phyloP scores from a whole-genome alignment of 2,113 vertebrate species.

The Salvelinus alpinus region DNA sequence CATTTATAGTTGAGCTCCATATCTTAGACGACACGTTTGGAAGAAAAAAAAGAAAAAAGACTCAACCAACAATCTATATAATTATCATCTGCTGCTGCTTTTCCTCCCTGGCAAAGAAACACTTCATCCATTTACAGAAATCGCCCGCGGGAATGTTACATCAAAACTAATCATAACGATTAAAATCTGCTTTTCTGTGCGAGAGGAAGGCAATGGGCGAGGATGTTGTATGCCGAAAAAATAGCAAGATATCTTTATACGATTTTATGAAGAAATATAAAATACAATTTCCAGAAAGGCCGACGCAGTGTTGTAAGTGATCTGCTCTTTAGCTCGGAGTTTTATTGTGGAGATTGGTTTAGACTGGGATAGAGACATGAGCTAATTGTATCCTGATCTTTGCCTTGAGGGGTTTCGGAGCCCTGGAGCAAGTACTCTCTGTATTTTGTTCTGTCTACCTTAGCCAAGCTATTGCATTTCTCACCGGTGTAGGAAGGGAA shows the following conservation, averaged over 20 bases:
- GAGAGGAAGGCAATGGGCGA: conserved; percentile 88
- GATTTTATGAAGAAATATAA: conserved; percentile 71
- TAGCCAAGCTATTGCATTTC: conserved; percentile 99
- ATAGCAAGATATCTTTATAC: conserved; percentile 59
- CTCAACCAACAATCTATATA: conserved; percentile 94
- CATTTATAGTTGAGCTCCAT: conserved; percentile 72
- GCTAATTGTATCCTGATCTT: conserved; percentile 99
- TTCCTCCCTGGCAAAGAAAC: conserved; percentile 92
- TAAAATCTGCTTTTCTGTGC: conserved; percentile 99
- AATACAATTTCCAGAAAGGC: conserved; percentile 74
- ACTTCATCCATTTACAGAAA: conserved; percentile 99
- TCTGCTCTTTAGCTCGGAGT: conserved; percentile 86
- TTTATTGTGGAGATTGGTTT: conserved; percentile 93
- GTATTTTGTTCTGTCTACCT: conserved; percentile 99
- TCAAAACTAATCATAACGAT: conserved; percentile 99
- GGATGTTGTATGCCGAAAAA: conserved; percentile 76
- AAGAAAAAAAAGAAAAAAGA: conserved; percentile 74
- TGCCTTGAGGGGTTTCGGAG: conserved; percentile 98
- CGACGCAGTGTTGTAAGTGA: conserved; percentile 79
- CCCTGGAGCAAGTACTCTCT: conserved; percentile 98
- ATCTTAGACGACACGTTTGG: conserved; percentile 49
- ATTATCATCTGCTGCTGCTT: conserved; percentile 98
- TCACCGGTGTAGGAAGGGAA: conserved; percentile 92
- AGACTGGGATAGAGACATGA: conserved; percentile 95
- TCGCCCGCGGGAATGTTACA: conserved; percentile 95